These are phyloP conservation scores for Hydrozoanthus tunicans DNA, from an alignment of 64 coral and sea anemone species.

Conservation along the genomic window DNA sequence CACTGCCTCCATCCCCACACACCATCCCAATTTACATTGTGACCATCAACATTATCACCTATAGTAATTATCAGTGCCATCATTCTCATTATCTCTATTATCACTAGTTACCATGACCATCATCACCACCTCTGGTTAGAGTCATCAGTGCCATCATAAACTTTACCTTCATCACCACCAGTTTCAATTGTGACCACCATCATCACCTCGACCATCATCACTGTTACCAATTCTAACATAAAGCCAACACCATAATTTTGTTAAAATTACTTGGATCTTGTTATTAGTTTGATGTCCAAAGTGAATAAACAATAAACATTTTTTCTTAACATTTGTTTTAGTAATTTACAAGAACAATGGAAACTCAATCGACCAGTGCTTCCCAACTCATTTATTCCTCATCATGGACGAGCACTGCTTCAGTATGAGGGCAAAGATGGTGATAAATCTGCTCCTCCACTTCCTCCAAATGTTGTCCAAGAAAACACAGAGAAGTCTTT, in stretches of 20 bases:
- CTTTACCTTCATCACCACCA: too few species aligned
- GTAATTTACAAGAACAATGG: conserved; percentile 78
- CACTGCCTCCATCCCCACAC: too few species aligned
- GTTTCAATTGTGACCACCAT: too few species aligned
- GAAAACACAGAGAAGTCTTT: conserved; percentile 52
- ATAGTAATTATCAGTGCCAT: too few species aligned
- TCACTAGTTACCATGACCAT: too few species aligned
- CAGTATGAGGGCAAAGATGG: conserved; percentile 69
- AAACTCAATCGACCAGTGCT: conserved; percentile 67
- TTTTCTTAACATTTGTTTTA: conserved; percentile 16
- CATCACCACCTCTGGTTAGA: too few species aligned
- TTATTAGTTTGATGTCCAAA: background rate
- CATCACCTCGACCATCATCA: background rate
- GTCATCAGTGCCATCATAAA: too few species aligned
- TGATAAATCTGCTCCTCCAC: background rate
- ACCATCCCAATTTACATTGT: too few species aligned
- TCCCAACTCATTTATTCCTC: conserved; percentile 51
- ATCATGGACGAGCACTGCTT: conserved; percentile 86
- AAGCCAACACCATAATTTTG: background rate
- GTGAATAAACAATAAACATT: too few species aligned
- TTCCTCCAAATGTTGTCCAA: conserved; percentile 13
- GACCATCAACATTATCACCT: too few species aligned
- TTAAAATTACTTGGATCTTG: background rate
- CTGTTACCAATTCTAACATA: background rate
- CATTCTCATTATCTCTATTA: too few species aligned